Base-by-base conservation (phyloP, 35 echinoderm and acorn worm species). In the Ophiothrix spiculata region DNA sequence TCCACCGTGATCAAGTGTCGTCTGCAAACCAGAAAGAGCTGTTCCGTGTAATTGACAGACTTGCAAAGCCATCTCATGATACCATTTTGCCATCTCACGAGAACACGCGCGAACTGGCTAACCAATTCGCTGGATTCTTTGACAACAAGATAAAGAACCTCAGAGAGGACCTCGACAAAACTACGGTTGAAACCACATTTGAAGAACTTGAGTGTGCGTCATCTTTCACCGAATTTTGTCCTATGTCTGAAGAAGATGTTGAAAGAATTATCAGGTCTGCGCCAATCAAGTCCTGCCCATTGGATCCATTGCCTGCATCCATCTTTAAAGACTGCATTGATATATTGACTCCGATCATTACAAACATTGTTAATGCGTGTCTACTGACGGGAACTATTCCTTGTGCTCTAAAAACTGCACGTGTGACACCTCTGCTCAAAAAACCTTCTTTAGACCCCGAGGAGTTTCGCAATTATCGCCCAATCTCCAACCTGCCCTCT, bases 301-400 rank as follows among this genome's bases (percentile, higher is more conserved):
- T 83, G 16, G 86, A 88, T 38, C 86, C 91, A 11, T 33, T 93
- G 23, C 91, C 91, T 39, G 85, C 86, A 39, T 88, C 38, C 74
- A 40, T 93, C 11, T 49, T 93, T 1, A 93, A 88, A 38, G 35
- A 84, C 14, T 88, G 39, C 54, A 28, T 79, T 1, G 34, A 88
- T 40, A 45, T 40, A 25, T 31, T 88, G 11, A 16, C 88, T 34
- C 91, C 79, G 10, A 11, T 88, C 36, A 92, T 92, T 19, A 92
- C 91, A 37, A 69, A 80, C 33, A 88, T 88, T 36, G 73, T 92
- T 23, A 92, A 92, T 36, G 32, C 33, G 32, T 87, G 84, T 8
- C 33, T 88, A 34, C 4, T n/a, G 8, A 34, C 80, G 23, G 79
- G 81, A 10, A 1, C 16, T 39, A n/a, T 77, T 31, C 80, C 77